These are phyloP conservation scores for Glyptemys insculpta DNA, from an alignment of 2,797 vertebrate genomes.

Conservation along the genomic window DNA sequence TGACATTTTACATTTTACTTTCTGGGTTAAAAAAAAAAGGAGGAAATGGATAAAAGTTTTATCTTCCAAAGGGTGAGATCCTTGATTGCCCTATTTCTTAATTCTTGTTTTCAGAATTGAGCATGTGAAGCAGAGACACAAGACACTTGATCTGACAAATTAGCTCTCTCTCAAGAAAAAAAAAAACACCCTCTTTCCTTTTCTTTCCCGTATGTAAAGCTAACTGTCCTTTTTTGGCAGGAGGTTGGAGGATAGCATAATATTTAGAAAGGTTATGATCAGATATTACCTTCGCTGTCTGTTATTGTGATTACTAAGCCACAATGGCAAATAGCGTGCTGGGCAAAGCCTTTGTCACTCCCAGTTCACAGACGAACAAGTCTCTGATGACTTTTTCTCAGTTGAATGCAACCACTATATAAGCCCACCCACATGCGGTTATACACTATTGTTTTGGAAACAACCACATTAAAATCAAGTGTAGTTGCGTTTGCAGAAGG, in stretches of 20 bases:
- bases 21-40: conserved; percentile 6
- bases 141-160: not conserved
- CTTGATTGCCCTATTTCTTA: not conserved
- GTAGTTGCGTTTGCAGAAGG: conserved; percentile 1
- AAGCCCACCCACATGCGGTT: conserved; percentile 28
- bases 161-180: not conserved
- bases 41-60: conserved; percentile 36
- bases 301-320: not conserved
- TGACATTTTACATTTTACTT: not conserved
- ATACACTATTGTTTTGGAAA: conserved; percentile 39
- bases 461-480: not conserved
- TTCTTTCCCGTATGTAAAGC: not conserved
- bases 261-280: not conserved
- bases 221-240: not conserved
- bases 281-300: not conserved
- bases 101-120: not conserved
- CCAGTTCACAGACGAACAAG: conserved; percentile 34
- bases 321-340: conserved; percentile 1
- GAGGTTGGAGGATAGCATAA: not conserved
- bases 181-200: not conserved
- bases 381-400: conserved; percentile 55
- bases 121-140: not conserved
- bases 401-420: conserved; percentile 33
- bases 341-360: conserved; percentile 3
- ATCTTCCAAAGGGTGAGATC: conserved; percentile 33